Percentiles rank a stretch among this genome's conserved stretches.
phyloP scores from a whole-genome alignment of 2,113 vertebrate species.

The Alexandromys fortis region DNA sequence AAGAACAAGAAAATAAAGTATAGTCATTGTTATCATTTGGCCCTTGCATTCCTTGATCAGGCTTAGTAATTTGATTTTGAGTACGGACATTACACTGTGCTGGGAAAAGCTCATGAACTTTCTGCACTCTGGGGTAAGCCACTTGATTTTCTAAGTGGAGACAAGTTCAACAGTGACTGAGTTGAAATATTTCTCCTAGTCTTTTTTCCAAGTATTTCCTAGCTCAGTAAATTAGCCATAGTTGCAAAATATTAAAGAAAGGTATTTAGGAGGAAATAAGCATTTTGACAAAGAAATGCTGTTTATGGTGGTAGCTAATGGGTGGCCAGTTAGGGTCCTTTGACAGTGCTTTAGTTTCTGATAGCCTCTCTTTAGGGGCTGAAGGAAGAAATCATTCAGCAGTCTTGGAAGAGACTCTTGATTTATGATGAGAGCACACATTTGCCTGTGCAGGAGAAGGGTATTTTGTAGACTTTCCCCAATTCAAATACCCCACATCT shows the following conservation, averaged over 20 bases:
- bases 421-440: neutral
- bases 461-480: neutral
- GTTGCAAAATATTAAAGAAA: conserved; percentile 49
- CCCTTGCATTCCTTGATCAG: neutral
- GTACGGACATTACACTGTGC: neutral
- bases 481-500: neutral
- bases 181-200: conserved; percentile 14
- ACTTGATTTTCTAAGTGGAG: conserved; percentile 45
- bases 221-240: conserved; percentile 58
- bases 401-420: neutral
- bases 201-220: conserved; percentile 41
- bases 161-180: conserved; percentile 43
- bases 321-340: conserved; percentile 35
- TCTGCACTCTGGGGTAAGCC: conserved; percentile 10
- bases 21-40: neutral
- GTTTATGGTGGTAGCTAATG: conserved; percentile 11
- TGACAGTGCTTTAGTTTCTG: neutral
- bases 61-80: neutral
- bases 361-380: neutral
- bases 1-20: neutral
- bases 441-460: neutral
- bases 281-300: conserved; percentile 59
- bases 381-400: neutral
- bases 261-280: conserved; percentile 56
- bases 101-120: neutral